Base-by-base conservation (phyloP, 2,888 invertebrate genomes). In the Heliconius ethilla region DNA sequence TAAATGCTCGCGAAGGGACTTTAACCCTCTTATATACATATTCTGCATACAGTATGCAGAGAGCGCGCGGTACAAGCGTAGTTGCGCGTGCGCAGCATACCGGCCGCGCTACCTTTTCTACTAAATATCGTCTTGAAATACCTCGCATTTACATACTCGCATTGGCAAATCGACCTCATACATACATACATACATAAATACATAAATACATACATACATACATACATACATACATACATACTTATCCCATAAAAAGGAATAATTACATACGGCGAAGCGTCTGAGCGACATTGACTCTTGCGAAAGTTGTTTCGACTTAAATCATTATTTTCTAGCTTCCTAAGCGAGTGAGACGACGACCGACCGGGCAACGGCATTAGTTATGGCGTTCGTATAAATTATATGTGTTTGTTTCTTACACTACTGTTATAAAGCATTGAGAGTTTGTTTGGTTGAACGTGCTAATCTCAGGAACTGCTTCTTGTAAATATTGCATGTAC, bases 61-160 rank as follows among this genome's bases (percentile, higher is more conserved):
- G 82, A 82, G 85, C 89, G 87, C 82, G 80, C 86, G 84, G 79
- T 89, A 92, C 92, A 92, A 88, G 90, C 87, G 82, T 86, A 85
- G 84, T 83, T 84, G 87, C 83, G 87, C 92, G 91, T 92, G 92
- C 83, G 82, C 86, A 75, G 92, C 87, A 92, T 92, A 86, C 89
- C 86, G 55, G 9, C 55, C 65, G 25, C 55, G 25, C 82, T 81
- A 83, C 85, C 84, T 83, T 85, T 86, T 88, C 85, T 85, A 87
- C 82, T 83, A 87, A 88, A 88, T 82, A 83, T 82, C 84, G 83
- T 85, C 84, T 85, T 81, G 85, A 84, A 83, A 74, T 74, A 74
- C 83, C 81, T 84, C 82, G 74, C 79, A 85, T 84, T 84, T 83
- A 82, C 83, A 83, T 82, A 80, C 67, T 69, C 25, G 15, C 69